These are phyloP conservation scores for Rotaria magnacalcarata DNA, from an alignment of 2,888 invertebrate genomes.

Conservation along the genomic window DNA sequence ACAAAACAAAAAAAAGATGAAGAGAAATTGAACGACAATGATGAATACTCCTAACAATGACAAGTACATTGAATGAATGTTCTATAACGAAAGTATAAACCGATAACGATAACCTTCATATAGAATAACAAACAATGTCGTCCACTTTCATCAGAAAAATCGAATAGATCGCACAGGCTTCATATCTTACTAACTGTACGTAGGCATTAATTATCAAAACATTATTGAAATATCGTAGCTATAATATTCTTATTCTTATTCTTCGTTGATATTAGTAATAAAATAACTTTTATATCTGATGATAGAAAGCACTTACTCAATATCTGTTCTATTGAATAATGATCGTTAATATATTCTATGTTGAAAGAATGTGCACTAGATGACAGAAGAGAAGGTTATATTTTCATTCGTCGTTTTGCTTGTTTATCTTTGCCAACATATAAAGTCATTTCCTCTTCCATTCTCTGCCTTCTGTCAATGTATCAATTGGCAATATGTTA, in stretches of 20 bases:
- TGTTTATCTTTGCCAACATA: neutral
- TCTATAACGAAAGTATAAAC: neutral
- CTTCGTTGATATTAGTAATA: neutral
- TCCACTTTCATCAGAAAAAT: neutral
- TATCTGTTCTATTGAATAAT: neutral
- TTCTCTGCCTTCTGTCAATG: neutral
- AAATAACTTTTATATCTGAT: neutral
- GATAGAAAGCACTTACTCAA: neutral
- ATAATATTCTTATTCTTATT: no score
- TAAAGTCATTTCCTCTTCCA: neutral
- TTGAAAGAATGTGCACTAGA: neutral
- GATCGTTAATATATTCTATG: neutral
- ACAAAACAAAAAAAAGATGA: neutral
- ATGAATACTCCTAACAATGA: neutral
- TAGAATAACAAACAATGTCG: neutral
- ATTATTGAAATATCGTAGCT: neutral
- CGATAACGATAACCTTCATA: neutral
- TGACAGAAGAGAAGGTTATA: neutral
- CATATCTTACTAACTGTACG: no score
- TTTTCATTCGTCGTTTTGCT: neutral
- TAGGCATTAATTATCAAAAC: neutral
- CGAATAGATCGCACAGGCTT: no score
- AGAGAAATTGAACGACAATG: neutral
- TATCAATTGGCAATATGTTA: neutral
- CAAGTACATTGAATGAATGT: neutral